Evolutionary conservation across 2,888 invertebrate genomes (phyloP), one percentile per base, ranked within the genome.

Genomic region (Sphaeridia pumilis): DNA sequence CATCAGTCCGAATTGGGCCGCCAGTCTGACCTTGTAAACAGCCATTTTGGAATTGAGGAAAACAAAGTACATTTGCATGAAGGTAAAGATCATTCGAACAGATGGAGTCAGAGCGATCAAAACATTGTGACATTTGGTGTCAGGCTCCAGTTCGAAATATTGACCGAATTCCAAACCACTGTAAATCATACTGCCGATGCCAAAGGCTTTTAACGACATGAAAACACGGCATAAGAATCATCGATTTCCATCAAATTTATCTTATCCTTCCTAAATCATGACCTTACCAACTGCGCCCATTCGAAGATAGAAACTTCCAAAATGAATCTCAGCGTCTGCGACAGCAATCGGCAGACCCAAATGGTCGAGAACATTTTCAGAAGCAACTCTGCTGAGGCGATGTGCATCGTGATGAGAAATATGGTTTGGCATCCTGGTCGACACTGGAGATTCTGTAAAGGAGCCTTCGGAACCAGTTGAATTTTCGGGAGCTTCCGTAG

Each of bases 61-160:
- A 73, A 95, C 90, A 74, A 95, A 95, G 73, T 95, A 95, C 82
- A 95, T 89, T 73, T 95, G 94, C 68, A 92, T 87, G 72, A 95
- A 93, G 67, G 92, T 94, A 74, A 95, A 94, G 52, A 87, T 84
- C 84, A 94, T 88, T 64, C 92, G 78, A 0, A 90, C 85, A 5
- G 90, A 85, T 0, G 93, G 93, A 4, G 92, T 88, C 49, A 93
- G 74, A 0, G 89, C 92, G 55, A 88, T 75, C 66, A 93, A 77
- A 34, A 92, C 83, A 70, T 90, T 89, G 73, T 89, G 87, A 69
- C 93, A 94, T 69, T 87, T 86, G 20, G 87, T 86, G 71, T 89
- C 84, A 54, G 83, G 78, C 70, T 90, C 86, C 63, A 88, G 72
- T 72, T 94, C 94, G 73, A 94, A 92, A 70, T 90, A 92, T 70